Evolutionary conservation across 2,797 vertebrate genomes (phyloP).

Genomic region (Gymnoscopelus microlampas): DNA sequence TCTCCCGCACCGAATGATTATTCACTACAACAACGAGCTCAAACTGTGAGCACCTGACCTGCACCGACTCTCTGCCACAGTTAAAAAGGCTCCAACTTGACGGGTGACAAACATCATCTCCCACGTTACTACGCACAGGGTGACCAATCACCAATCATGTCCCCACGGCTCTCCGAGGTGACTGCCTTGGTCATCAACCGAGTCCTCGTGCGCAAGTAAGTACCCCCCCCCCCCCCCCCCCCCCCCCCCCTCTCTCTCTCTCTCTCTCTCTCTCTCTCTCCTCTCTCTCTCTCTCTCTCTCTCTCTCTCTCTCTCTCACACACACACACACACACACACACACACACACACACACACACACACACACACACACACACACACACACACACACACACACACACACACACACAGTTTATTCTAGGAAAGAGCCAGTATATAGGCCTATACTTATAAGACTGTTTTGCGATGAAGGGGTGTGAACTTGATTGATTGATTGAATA

Average conservation of each 20-base stretch:
- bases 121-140: slow-evolving; percentile 14
- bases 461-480: too few relatives aligned
- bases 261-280: background rate
- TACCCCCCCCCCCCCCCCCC: slow-evolving; percentile 15
- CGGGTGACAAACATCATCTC: slow-evolving; percentile 34
- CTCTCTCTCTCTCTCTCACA: slow-evolving; percentile 1
- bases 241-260: background rate
- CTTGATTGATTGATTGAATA: too few relatives aligned
- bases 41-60: background rate
- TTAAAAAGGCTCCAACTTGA: slow-evolving; percentile 57
- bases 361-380: background rate
- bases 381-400: background rate
- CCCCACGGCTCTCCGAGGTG: too few relatives aligned
- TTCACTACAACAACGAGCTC: too few relatives aligned
- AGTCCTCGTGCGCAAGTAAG: slow-evolving; percentile 35
- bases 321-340: background rate
- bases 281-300: too few relatives aligned
- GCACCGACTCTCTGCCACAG: slow-evolving; percentile 27
- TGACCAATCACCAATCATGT: slow-evolving; percentile 26
- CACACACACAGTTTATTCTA: too few relatives aligned
- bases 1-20: too few relatives aligned
- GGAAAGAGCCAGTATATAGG: too few relatives aligned
- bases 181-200: slow-evolving; percentile 24
- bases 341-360: background rate
- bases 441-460: too few relatives aligned